These are phyloP conservation scores for Pipa parva DNA, from an alignment of 2,113 vertebrate genomes.

Conservation along the genomic window DNA sequence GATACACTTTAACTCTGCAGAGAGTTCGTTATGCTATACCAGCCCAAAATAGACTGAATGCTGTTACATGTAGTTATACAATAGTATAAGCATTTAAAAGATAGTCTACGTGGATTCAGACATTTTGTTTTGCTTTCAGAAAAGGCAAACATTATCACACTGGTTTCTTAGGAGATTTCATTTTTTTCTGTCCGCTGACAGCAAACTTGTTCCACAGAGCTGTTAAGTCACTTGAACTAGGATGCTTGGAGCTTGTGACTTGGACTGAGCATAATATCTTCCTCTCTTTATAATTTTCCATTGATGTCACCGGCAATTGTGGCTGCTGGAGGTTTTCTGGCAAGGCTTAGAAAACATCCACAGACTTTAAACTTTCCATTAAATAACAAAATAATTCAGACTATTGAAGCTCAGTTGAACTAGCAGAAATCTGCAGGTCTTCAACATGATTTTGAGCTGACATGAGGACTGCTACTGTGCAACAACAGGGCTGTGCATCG, in stretches of 20 bases:
- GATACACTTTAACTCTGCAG: too few species aligned
- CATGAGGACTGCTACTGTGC: constrained; percentile 15
- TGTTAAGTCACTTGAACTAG: constrained; percentile 28
- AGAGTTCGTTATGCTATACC: too few species aligned
- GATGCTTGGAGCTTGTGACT: neutral
- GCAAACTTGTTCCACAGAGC: constrained; percentile 1
- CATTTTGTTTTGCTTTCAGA: neutral
- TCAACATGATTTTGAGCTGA: constrained; percentile 2
- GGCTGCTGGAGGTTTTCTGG: constrained; percentile 29
- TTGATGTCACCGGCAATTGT: constrained; percentile 22
- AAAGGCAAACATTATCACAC: neutral
- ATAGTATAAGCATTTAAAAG: too few species aligned
- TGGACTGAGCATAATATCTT: constrained; percentile 18
- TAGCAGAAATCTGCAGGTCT: constrained; percentile 18
- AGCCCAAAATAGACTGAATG: too few species aligned
- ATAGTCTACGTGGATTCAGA: too few species aligned
- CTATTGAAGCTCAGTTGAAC: constrained; percentile 3
- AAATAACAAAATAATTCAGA: constrained; percentile 21
- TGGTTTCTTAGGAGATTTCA: constrained; percentile 5
- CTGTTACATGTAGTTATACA: too few species aligned
- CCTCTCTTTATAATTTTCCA: constrained; percentile 27
- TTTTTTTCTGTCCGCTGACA: constrained; percentile 18
- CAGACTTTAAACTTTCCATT: constrained; percentile 25
- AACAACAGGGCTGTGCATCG: neutral
- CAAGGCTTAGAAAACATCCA: constrained; percentile 23